Percentiles rank a stretch among this genome's conserved stretches.
phyloP scores from a whole-genome alignment of 2,797 vertebrate species.

The Manis javanica region DNA sequence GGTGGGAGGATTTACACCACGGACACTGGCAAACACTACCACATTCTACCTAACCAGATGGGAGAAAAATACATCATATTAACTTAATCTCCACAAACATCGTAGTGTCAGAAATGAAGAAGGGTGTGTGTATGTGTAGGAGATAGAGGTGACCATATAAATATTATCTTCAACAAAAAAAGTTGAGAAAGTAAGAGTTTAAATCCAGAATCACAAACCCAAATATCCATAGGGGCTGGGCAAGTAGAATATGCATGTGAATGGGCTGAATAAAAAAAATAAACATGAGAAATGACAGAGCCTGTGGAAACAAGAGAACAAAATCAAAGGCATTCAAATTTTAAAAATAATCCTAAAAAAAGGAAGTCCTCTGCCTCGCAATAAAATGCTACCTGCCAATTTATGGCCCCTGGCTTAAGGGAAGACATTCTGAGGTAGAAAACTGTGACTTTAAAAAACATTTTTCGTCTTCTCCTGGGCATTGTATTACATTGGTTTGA shows the following conservation, averaged over 20 bases:
- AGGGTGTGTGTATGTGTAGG: background rate
- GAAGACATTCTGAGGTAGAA: background rate
- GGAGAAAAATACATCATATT: background rate
- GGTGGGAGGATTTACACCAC: background rate
- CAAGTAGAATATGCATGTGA: background rate
- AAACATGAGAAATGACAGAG: background rate
- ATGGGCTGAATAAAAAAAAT: background rate
- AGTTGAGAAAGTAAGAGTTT: background rate
- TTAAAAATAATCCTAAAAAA: background rate
- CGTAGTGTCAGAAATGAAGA: background rate
- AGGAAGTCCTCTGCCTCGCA: background rate
- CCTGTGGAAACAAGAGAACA: background rate
- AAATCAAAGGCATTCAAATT: background rate
- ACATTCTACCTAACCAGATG: background rate
- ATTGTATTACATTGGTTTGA: background rate
- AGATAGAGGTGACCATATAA: background rate
- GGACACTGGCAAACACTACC: background rate
- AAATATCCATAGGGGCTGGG: background rate
- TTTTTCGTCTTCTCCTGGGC: background rate
- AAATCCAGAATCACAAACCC: background rate
- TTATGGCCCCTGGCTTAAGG: background rate
- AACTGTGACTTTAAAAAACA: background rate
- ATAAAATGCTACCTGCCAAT: background rate
- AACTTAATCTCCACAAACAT: background rate
- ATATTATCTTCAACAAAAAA: background rate